A percentile compares a stretch with the other conserved stretches of the same genome.
Evolutionary conservation across 2,113 vertebrate species (phyloP).

Genomic region (Azemiops feae): DNA sequence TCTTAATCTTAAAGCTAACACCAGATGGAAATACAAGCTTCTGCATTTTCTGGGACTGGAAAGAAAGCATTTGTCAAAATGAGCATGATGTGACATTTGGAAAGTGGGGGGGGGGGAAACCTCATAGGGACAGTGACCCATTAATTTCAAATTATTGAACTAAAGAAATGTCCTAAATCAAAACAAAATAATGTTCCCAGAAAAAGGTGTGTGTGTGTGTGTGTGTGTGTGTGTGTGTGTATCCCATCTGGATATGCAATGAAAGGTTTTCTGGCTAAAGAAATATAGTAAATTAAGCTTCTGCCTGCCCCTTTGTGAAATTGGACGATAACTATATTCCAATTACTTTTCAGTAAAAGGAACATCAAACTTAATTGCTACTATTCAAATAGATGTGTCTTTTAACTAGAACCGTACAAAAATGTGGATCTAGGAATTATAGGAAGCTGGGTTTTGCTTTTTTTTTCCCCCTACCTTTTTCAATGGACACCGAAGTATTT

Average conservation of each 20-base stretch:
- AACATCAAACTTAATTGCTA: conserved; percentile 51
- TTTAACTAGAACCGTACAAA: conserved; percentile 40
- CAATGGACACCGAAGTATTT: background rate
- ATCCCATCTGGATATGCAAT: conserved; percentile 35
- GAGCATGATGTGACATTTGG: conserved; percentile 52
- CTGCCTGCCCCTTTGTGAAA: conserved; percentile 46
- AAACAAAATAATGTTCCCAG: conserved; percentile 43
- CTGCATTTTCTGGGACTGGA: conserved; percentile 57
- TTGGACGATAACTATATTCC: conserved; percentile 49
- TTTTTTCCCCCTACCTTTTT: background rate
- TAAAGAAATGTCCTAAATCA: conserved; percentile 21
- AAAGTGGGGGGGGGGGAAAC: conserved; percentile 23
- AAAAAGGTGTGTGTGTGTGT: background rate
- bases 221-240: too few relatives aligned
- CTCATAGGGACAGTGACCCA: conserved; percentile 50
- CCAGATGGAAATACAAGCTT: conserved; percentile 67
- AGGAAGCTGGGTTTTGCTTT: background rate
- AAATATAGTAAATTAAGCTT: conserved; percentile 51
- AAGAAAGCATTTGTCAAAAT: conserved; percentile 60
- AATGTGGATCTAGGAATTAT: conserved; percentile 9
- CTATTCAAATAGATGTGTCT: conserved; percentile 40
- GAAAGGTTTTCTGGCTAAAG: conserved; percentile 18
- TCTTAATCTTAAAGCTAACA: conserved; percentile 61
- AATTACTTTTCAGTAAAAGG: conserved; percentile 52
- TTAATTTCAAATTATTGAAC: conserved; percentile 39